These are phyloP conservation scores for Paracanthobrama guichenoti DNA, from an alignment of 2,113 vertebrate genomes.

Conservation along the genomic window DNA sequence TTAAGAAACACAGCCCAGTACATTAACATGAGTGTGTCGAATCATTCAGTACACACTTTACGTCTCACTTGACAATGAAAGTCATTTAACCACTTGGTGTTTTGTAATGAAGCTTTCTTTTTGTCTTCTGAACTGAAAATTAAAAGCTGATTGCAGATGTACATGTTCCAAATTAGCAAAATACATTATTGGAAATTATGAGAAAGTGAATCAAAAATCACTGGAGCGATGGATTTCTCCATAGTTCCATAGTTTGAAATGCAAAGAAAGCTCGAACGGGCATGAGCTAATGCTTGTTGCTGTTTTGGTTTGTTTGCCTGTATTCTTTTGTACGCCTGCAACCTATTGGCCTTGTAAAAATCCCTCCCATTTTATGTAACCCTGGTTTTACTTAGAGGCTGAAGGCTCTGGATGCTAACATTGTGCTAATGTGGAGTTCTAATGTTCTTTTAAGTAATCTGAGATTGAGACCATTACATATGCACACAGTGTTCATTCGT, in stretches of 20 bases:
- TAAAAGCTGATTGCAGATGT: background rate
- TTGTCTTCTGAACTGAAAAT: background rate
- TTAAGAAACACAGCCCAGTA: too few species aligned
- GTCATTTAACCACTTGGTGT: slow-evolving; percentile 10
- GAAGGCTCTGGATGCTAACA: slow-evolving; percentile 68
- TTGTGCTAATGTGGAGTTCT: slow-evolving; percentile 61
- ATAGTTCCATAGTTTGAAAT: slow-evolving; percentile 47
- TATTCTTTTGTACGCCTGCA: slow-evolving; percentile 60
- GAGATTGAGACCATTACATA: background rate
- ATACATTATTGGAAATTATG: background rate
- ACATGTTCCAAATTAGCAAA: background rate
- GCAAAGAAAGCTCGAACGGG: slow-evolving; percentile 59
- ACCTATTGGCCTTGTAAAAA: slow-evolving; percentile 67
- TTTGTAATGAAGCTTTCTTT: background rate
- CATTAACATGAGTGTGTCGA: background rate
- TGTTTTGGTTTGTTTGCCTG: slow-evolving; percentile 65
- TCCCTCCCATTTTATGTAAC: slow-evolving; percentile 62
- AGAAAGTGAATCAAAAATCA: background rate
- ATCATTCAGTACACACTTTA: background rate
- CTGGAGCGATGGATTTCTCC: background rate
- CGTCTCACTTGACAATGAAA: too few species aligned
- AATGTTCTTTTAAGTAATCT: slow-evolving; percentile 31
- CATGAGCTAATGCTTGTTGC: slow-evolving; percentile 67
- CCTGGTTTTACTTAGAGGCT: slow-evolving; percentile 67
- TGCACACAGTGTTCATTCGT: background rate